These are phyloP conservation scores for Podarcis siculus DNA, from an alignment of 2,797 vertebrate genomes.

Conservation along the genomic window DNA sequence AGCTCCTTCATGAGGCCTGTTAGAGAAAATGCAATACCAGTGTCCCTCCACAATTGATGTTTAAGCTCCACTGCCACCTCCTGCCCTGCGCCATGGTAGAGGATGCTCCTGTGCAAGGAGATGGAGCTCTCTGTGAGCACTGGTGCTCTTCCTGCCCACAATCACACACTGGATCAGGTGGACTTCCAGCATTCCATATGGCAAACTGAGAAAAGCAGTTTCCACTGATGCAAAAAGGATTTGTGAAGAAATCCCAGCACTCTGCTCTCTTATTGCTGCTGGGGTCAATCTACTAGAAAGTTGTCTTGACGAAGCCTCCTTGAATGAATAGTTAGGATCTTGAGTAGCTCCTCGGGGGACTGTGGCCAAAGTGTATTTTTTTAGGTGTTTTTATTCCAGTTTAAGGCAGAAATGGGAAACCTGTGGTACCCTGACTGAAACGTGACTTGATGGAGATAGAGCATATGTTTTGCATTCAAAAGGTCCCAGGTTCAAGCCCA, in stretches of 20 bases:
- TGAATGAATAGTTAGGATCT: neutral
- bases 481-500: too few species aligned
- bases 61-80: neutral
- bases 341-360: neutral
- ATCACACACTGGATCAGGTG: neutral
- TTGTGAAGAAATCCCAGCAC: neutral
- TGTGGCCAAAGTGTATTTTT: neutral
- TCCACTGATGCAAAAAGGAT: neutral
- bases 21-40: neutral
- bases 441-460: too few species aligned
- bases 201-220: neutral
- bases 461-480: too few species aligned
- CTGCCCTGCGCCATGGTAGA: neutral
- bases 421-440: neutral
- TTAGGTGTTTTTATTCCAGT: too few species aligned
- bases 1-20: neutral
- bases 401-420: neutral
- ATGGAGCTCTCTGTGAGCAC: neutral
- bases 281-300: neutral
- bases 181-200: neutral
- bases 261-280: neutral
- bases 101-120: neutral
- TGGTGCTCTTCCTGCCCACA: neutral
- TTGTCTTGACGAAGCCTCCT: neutral
- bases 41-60: neutral